Evolutionary conservation across 2,113 vertebrate genomes (phyloP), one percentile per base, ranked within the genome.

Genomic region (Hemicordylus capensis): DNA sequence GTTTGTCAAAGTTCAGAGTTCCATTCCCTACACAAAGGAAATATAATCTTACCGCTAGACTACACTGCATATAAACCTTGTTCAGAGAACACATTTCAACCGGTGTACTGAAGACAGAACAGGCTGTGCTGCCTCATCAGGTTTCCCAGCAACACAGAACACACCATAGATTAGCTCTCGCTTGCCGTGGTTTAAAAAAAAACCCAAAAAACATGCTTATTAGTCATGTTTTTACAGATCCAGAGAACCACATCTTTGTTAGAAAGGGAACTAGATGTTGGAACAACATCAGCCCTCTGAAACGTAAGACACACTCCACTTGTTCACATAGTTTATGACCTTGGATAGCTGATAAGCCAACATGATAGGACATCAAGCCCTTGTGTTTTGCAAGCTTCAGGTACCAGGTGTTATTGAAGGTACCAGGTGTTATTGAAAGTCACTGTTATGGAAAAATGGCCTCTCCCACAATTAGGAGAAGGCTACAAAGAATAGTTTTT

Each of bases 391-490:
- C 78, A 85, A 90, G 80, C 89, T 88, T 85, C 91, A 90, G 82
- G 91, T 92, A 91, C 85, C 89, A 93, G 93, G 93, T 95, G 93
- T 89, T 4, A 8, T 66, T 95, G 95, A 96, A 96, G 95, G 94
- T 95, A 91, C 85, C 89, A 93, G 93, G 93, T 95, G 93, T 89
- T 4, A 8, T 66, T 95, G 95, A 96, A 96, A 95, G 94, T 95
- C 93, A 94, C 66, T 39, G 0, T 0, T 74, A 63, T 89, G 85
- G 90, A 66, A 58, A 75, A 86, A 80, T 76, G 46, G 90, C 73
- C 85, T 94, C 84, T 91, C 89, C 92, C 75, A 90, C 93, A 88
- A 79, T n/a, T 24, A 11, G 75, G 76, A 89, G 88, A 95, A 95
- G 93, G 90, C 92, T 89, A 90, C 84, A 86, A 76, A 91, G 92